Evolutionary conservation across 2,888 invertebrate genomes (phyloP).

Genomic region (Microctonus brassicae): DNA sequence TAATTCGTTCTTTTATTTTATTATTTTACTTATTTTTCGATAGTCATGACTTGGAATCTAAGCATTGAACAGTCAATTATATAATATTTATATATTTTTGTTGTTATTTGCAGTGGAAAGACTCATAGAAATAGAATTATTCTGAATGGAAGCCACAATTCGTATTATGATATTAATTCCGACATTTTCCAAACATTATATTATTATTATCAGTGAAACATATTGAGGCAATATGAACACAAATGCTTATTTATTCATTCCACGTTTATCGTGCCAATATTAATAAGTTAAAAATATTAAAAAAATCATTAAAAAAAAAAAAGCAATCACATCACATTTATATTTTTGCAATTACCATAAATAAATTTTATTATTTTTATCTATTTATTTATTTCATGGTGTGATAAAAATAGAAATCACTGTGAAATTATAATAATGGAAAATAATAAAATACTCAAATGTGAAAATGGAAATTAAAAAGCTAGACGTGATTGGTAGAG

Average conservation of each 20-base stretch:
- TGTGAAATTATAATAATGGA: slow-evolving; percentile 2
- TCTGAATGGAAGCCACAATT: slow-evolving; percentile 36
- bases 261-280: slow-evolving; percentile 3
- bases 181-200: slow-evolving; percentile 1
- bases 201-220: not conserved
- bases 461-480: not conserved
- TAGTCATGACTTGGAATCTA: slow-evolving; percentile 8
- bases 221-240: not conserved
- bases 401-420: not conserved
- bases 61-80: slow-evolving; percentile 18
- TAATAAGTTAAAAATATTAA: slow-evolving; percentile 15
- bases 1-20: not conserved
- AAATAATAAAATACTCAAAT: not conserved
- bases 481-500: not conserved
- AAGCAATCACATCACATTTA: slow-evolving; percentile 5
- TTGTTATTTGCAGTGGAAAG: slow-evolving; percentile 11
- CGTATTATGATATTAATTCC: slow-evolving; percentile 5
- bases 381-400: not conserved
- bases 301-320: slow-evolving; percentile 8
- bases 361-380: not conserved
- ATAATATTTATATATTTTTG: slow-evolving; percentile 1
- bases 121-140: slow-evolving; percentile 26
- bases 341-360: not conserved
- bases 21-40: slow-evolving; percentile 4
- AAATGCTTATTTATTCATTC: not conserved